Percentiles rank a stretch among this genome's conserved stretches.
phyloP scores from a whole-genome alignment of 2,797 vertebrate genomes.

The Oceanodroma leucorhoa region DNA sequence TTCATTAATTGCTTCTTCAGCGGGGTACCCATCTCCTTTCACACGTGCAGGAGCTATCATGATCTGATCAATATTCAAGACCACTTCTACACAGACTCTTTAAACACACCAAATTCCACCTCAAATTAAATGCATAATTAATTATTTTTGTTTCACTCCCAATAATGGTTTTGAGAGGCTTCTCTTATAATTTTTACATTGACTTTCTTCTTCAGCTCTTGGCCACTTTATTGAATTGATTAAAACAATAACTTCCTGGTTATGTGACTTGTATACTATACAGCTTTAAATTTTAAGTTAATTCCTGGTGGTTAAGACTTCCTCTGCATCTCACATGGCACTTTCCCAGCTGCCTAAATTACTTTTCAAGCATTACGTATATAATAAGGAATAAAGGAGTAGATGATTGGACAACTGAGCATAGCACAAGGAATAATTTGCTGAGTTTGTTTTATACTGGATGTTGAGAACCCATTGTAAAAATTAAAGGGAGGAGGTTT shows the following conservation, averaged over 20 bases:
- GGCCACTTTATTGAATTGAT: neutral
- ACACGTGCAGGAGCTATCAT: fast-evolving
- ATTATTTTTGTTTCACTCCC: neutral
- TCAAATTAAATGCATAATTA: neutral
- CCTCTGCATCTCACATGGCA: neutral
- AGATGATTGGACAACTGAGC: neutral
- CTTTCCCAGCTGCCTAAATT: neutral
- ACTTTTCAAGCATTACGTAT: neutral
- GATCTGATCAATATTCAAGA: neutral
- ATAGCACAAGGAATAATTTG: neutral
- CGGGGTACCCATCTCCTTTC: neutral
- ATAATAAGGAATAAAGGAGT: neutral
- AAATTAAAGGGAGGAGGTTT: slow-evolving; percentile 31
- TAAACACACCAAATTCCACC: neutral
- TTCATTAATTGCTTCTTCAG: neutral
- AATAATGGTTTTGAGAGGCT: neutral
- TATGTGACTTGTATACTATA: neutral
- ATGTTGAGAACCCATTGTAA: neutral
- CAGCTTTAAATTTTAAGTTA: neutral
- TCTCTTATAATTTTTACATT: neutral
- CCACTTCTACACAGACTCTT: neutral
- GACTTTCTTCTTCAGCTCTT: neutral
- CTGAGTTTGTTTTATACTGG: neutral
- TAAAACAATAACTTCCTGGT: slow-evolving; percentile 3
- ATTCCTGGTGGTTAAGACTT: slow-evolving; percentile 14